Conservation (phyloP, 2,888 invertebrate genomes). For the Eristalis tenax region DNA sequence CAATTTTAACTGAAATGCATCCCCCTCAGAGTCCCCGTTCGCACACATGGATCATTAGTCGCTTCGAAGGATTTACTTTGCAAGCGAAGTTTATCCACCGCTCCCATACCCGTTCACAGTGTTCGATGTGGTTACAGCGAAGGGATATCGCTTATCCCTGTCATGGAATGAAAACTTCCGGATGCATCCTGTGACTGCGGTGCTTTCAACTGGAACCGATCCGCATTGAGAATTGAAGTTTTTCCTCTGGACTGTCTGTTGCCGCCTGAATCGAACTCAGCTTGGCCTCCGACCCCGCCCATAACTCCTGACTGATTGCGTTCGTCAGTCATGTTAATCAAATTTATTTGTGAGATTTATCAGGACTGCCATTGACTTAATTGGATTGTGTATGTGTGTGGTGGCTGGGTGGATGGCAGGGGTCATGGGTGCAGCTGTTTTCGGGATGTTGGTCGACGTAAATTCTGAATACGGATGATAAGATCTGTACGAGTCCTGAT, state of each 20-base stretch:
- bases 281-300: constrained; percentile 5
- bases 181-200: constrained; percentile 16
- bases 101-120: neutral
- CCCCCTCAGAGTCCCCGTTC: neutral
- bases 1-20: constrained; percentile 59
- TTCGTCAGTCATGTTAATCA: constrained; percentile 68
- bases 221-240: neutral
- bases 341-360: constrained; percentile 62
- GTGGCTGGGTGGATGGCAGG: neutral
- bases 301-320: constrained; percentile 62
- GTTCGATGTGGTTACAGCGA: constrained; percentile 23
- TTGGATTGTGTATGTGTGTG: constrained; percentile 46
- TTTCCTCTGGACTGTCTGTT: neutral
- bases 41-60: constrained; percentile 63
- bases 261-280: constrained; percentile 2
- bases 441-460: constrained; percentile 18
- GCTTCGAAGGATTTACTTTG: constrained; percentile 51
- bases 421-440: constrained; percentile 42
- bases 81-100: constrained; percentile 15
- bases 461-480: constrained; percentile 55
- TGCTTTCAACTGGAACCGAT: constrained; percentile 13
- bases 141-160: constrained; percentile 28
- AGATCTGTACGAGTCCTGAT: constrained; percentile 23
- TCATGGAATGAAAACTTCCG: constrained; percentile 35
- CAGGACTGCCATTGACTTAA: constrained; percentile 58